Evolutionary conservation across 92 coral and sea anemone genomes (phyloP), one percentile per base, ranked within the genome.

Genomic region (Actinernus sp.): DNA sequence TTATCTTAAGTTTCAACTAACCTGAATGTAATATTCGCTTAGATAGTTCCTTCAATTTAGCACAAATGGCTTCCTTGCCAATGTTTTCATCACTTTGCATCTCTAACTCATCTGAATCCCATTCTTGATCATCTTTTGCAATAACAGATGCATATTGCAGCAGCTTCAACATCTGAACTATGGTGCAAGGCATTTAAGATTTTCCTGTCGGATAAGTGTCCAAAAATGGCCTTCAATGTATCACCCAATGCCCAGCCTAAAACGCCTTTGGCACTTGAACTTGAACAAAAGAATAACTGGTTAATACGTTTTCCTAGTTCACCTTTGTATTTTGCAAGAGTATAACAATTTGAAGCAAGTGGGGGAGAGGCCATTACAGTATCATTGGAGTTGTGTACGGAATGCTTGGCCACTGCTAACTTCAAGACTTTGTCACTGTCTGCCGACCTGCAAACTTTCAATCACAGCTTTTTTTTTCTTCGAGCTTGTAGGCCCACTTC

Each of bases 121-220:
- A 49, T n/a, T 32, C 55, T n/a, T n/a, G n/a, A 49, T 49, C 55
- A 49, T 49, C 55, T 24, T 20, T 22, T 21, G 11, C 55, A 20
- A 79, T 61, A 20, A 79, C 72, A 38, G 79, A 79, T 25, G 86
- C 86, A 73, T 82, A 82, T 68, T 37, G 74, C 81, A 45, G 78
- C 78, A 58, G 39, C 55, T 74, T 82, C 78, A 40, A 74, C 64
- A 49, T 44, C 83, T 55, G 59, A 62, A 31, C 65, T 65, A 20
- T 27, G 29, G 6, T 62, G 54, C 33, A 74, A 43, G 14, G 81
- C 81, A 62, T 62, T 62, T 40, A 54, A 13, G 66, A 82, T 74
- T 55, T 51, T 53, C 73, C 34, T 49, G 28, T 80, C 68, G 30
- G 73, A 50, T 22, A 80, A 47, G 50, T 61, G 51, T 5, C 73